Evolutionary conservation across 2,113 vertebrate genomes (phyloP).

Genomic region (Dipodomys ordii): DNA sequence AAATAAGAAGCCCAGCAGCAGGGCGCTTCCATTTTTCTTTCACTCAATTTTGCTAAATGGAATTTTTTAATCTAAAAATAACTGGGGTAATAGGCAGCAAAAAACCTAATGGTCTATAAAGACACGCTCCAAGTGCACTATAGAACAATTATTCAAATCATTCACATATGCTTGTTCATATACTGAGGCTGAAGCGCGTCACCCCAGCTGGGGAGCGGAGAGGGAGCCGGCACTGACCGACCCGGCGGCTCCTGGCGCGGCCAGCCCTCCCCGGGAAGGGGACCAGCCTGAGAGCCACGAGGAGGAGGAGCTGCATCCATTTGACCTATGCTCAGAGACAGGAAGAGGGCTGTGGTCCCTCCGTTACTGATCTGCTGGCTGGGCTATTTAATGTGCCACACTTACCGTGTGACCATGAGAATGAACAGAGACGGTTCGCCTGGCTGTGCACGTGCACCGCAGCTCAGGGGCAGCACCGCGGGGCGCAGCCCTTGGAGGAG

Average conservation of each 20-base stretch:
- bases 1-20: not conserved
- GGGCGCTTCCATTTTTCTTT: not conserved
- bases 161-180: not conserved
- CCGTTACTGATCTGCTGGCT: conserved; percentile 73
- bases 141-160: not conserved
- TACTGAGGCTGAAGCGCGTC: not conserved
- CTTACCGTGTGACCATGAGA: conserved; percentile 71
- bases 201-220: too few species aligned
- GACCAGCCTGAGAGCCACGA: conserved; percentile 58
- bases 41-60: conserved; percentile 13
- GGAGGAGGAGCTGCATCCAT: conserved; percentile 50
- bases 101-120: not conserved
- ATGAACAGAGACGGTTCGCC: not conserved
- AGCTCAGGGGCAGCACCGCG: too few species aligned
- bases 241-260: too few species aligned
- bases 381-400: conserved; percentile 64
- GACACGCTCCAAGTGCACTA: not conserved
- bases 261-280: too few species aligned
- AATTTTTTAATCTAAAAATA: conserved; percentile 34
- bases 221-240: too few species aligned
- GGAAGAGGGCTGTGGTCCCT: conserved; percentile 65
- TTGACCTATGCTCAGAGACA: conserved; percentile 64
- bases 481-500: too few species aligned
- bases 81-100: not conserved
- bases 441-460: too few species aligned